phyloP scores from a whole-genome alignment of 2,797 vertebrate genomes.

The Sardinella longiceps region DNA sequence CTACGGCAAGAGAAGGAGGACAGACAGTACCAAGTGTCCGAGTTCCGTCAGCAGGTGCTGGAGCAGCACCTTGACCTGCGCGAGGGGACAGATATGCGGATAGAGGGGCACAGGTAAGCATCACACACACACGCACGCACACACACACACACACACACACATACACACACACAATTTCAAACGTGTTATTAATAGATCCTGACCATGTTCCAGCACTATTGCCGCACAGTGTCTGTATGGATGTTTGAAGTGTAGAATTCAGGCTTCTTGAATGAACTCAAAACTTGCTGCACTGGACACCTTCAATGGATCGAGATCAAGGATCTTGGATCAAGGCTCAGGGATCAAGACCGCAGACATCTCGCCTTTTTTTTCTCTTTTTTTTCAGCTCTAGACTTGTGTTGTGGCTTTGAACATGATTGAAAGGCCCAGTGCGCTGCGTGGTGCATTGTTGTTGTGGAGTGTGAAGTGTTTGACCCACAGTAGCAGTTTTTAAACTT shows the following conservation, averaged over 20 bases:
- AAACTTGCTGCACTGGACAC: not conserved
- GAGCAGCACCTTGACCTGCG: conserved; percentile 94
- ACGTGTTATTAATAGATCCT: not conserved
- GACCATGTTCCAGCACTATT: not conserved
- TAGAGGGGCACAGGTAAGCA: conserved; percentile 84
- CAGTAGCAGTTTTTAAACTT: not conserved
- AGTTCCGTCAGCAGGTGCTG: conserved; percentile 95
- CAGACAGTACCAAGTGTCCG: conserved; percentile 95
- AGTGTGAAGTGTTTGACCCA: not conserved
- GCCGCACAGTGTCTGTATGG: not conserved
- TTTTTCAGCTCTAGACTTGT: not conserved
- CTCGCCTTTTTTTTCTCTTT: not conserved
- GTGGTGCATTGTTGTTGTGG: not conserved
- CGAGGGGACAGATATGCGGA: conserved; percentile 79
- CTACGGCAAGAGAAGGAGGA: conserved; percentile 97
- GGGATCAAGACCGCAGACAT: not conserved
- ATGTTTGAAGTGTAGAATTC: not conserved
- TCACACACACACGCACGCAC: not conserved
- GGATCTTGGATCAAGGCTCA: too few relatives aligned
- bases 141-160: not conserved
- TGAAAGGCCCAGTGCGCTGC: not conserved
- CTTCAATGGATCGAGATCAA: not conserved
- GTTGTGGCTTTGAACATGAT: not conserved
- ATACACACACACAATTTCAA: not conserved
- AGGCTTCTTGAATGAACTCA: not conserved